These are phyloP conservation scores for Andrena dorsata DNA, from an alignment of 2,888 invertebrate species.

Conservation along the genomic window DNA sequence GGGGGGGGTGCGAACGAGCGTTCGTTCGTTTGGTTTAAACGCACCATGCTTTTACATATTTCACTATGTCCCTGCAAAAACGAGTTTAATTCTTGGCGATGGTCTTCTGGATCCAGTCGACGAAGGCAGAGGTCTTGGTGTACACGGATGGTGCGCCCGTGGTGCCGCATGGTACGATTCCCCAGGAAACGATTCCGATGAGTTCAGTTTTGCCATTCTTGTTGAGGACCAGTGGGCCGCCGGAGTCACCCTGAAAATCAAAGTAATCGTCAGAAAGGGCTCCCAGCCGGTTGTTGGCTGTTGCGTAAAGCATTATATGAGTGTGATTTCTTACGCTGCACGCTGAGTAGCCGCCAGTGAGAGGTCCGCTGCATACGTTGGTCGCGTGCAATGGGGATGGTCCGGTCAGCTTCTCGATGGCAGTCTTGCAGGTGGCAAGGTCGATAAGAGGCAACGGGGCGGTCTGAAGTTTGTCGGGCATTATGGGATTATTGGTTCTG, in stretches of 20 bases:
- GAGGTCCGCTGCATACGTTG: constrained; percentile 85
- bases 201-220: constrained; percentile 58
- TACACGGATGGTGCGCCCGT: constrained; percentile 82
- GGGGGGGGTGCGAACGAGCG: too few species aligned
- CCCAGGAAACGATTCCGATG: constrained; percentile 84
- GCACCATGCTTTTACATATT: neutral
- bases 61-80: too few species aligned
- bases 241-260: constrained; percentile 82
- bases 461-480: constrained; percentile 80
- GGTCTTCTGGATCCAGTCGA: constrained; percentile 76
- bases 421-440: constrained; percentile 67
- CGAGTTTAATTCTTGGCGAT: constrained; percentile 56
- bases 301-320: neutral
- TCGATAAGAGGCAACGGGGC: constrained; percentile 77
- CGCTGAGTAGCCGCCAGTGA: constrained; percentile 84
- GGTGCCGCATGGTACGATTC: constrained; percentile 81
- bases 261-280: neutral
- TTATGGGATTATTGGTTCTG: constrained; percentile 44
- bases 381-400: constrained; percentile 63
- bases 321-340: constrained; percentile 79
- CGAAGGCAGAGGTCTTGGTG: constrained; percentile 80
- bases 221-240: constrained; percentile 76
- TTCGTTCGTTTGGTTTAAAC: too few species aligned
- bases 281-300: neutral
- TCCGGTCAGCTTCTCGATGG: constrained; percentile 70